Conservation (phyloP, 2,113 vertebrate species). For the Sylvietta virens region DNA sequence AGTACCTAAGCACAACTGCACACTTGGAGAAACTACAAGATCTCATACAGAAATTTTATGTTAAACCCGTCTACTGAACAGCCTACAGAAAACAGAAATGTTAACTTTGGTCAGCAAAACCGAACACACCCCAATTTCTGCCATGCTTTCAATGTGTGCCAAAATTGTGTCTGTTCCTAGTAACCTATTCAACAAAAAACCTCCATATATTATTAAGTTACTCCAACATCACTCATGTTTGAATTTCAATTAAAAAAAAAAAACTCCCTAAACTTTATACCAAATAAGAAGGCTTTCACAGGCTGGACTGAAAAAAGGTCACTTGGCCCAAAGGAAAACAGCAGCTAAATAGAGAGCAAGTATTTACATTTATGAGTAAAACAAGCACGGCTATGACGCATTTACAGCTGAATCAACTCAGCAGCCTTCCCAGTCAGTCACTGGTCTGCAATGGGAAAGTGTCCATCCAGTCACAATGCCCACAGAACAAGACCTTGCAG, state of each 20-base stretch:
- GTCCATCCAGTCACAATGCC: accelerated
- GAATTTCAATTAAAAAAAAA: neutral
- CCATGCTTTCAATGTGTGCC: neutral
- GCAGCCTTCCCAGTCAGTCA: neutral
- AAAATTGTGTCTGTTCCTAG: neutral
- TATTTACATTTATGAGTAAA: neutral
- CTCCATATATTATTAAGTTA: neutral
- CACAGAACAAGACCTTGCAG: neutral
- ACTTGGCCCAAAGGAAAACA: neutral
- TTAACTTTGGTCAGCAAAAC: neutral
- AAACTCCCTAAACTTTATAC: neutral
- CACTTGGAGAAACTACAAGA: neutral
- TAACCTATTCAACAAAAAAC: neutral
- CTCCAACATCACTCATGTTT: neutral
- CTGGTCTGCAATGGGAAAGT: neutral
- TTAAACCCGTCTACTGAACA: neutral
- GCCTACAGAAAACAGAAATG: neutral
- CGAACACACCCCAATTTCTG: neutral
- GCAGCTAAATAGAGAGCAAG: neutral
- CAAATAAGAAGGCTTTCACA: neutral
- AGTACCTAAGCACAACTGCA: neutral
- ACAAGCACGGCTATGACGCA: neutral
- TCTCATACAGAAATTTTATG: neutral
- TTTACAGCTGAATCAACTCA: neutral
- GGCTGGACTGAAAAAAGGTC: neutral